These are phyloP conservation scores for Toxostoma redivivum DNA, from an alignment of 2,113 vertebrate species.

Conservation along the genomic window DNA sequence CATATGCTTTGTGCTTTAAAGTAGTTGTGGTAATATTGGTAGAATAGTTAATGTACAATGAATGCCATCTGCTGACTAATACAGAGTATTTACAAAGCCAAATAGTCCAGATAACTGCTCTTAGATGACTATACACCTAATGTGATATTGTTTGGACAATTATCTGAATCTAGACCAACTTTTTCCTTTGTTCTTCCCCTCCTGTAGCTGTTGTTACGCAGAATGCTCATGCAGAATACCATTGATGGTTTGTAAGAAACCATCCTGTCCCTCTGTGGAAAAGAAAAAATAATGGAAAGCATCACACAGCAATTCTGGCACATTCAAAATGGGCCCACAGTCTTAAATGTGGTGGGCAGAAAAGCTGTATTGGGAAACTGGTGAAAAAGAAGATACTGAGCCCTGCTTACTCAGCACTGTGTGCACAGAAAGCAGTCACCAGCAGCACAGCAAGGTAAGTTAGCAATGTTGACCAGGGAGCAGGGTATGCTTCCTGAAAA, in stretches of 20 bases:
- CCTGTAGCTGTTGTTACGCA: not conserved
- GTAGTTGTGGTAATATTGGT: slow-evolving; percentile 14
- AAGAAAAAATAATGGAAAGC: not conserved
- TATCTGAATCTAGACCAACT: not conserved
- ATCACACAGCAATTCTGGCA: not conserved
- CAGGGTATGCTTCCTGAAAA: not conserved
- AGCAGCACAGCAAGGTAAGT: not conserved
- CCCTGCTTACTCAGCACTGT: not conserved
- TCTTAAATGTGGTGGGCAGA: not conserved
- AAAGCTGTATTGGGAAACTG: not conserved
- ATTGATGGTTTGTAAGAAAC: not conserved
- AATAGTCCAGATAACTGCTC: slow-evolving; percentile 28
- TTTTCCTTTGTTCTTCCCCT: not conserved
- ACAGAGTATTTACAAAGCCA: slow-evolving; percentile 62
- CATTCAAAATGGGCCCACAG: not conserved
- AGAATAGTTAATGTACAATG: slow-evolving; percentile 54
- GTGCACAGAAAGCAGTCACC: not conserved
- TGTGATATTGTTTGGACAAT: not conserved
- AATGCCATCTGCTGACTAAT: slow-evolving; percentile 78
- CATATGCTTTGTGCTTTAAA: slow-evolving; percentile 69
- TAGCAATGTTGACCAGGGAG: not conserved
- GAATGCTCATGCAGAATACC: not conserved
- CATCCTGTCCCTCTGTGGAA: fast-evolving
- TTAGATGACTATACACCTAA: slow-evolving; percentile 16
- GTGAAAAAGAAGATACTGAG: not conserved